These are phyloP conservation scores for Anas platyrhynchos DNA, from an alignment of 2,113 vertebrate species.

Conservation along the genomic window DNA sequence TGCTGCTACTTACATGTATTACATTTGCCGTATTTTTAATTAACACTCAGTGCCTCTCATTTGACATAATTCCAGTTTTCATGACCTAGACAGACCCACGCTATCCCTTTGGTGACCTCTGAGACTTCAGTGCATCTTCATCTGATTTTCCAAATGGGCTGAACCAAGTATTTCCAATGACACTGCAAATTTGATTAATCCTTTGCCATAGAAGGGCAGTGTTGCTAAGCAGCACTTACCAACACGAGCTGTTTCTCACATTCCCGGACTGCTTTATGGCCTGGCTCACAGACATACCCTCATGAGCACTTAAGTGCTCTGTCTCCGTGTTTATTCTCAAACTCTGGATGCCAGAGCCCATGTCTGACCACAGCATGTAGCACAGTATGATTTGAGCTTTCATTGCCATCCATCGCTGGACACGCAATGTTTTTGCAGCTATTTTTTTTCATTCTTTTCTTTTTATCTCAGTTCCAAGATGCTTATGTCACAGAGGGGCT, in stretches of 20 bases:
- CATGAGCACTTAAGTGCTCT: fast-evolving
- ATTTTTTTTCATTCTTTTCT: not conserved
- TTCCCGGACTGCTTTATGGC: not conserved
- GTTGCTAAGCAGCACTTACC: conserved; percentile 68
- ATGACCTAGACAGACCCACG: not conserved
- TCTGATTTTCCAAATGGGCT: conserved; percentile 16
- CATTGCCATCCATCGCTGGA: not conserved
- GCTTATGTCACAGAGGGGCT: not conserved
- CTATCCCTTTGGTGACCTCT: conserved; percentile 28
- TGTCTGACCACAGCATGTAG: not conserved
- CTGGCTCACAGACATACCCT: conserved; percentile 1
- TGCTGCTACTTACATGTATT: not conserved
- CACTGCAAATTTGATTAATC: conserved; percentile 40
- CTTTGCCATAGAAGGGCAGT: conserved; percentile 44
- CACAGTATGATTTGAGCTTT: fast-evolving
- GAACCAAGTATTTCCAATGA: conserved; percentile 9
- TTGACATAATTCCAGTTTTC: conserved; percentile 9
- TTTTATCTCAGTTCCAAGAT: not conserved
- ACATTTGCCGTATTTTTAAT: not conserved
- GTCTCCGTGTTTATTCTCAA: not conserved
- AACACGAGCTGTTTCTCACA: not conserved
- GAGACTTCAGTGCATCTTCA: not conserved
- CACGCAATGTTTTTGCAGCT: fast-evolving
- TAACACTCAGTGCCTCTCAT: conserved; percentile 37
- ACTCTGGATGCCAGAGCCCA: not conserved